A percentile compares a stretch with the other conserved stretches of the same genome.
phyloP scores from a whole-genome alignment of 2,888 invertebrate genomes.

The Lingula anatina region DNA sequence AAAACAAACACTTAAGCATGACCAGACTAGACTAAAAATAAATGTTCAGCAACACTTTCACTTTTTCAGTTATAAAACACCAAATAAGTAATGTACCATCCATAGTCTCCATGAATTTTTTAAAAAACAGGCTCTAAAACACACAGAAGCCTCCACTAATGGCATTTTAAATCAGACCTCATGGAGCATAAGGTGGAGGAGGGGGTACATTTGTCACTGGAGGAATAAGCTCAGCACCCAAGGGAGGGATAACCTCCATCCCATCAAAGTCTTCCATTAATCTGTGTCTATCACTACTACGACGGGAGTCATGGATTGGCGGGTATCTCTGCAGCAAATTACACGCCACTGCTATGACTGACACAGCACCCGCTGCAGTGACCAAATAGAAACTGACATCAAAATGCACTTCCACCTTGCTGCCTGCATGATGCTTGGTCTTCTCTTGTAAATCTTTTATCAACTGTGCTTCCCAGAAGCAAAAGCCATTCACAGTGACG shows the following conservation, averaged over 20 bases:
- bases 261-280: slow-evolving; percentile 39
- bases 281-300: too few relatives aligned
- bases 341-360: slow-evolving; percentile 66
- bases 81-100: too few relatives aligned
- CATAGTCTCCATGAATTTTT: too few relatives aligned
- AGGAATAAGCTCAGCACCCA: slow-evolving; percentile 2
- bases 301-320: slow-evolving; percentile 38
- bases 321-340: slow-evolving; percentile 59
- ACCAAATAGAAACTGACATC: slow-evolving; percentile 52
- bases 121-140: too few relatives aligned
- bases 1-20: too few relatives aligned
- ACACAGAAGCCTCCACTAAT: too few relatives aligned
- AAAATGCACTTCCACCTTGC: slow-evolving; percentile 47
- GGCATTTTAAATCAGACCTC: too few relatives aligned
- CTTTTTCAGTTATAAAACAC: too few relatives aligned
- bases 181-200: slow-evolving; percentile 9
- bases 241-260: slow-evolving; percentile 20
- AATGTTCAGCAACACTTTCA: too few relatives aligned
- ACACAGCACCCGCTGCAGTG: slow-evolving; percentile 60
- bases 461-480: slow-evolving; percentile 65
- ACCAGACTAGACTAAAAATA: too few relatives aligned
- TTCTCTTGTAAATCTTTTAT: slow-evolving; percentile 59
- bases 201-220: slow-evolving; percentile 3
- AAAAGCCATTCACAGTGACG: slow-evolving; percentile 66
- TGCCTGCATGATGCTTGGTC: slow-evolving; percentile 55